Conservation (phyloP, 2,113 vertebrate genomes). For the Eulemur rufifrons region DNA sequence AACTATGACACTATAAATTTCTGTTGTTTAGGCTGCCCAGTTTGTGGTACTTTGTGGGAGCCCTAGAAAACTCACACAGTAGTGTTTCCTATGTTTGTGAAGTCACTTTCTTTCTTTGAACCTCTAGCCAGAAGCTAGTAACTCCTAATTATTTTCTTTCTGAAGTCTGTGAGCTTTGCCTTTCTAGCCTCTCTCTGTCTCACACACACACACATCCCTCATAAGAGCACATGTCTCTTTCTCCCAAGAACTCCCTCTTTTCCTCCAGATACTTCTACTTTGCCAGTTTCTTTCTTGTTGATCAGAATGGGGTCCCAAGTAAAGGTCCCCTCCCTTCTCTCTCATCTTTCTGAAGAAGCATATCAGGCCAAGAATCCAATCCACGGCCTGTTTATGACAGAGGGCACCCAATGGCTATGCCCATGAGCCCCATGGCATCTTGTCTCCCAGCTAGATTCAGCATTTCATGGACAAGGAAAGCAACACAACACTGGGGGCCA, state of each 20-base stretch:
- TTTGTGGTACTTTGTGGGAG: not conserved
- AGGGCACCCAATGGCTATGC: not conserved
- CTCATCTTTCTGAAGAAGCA: not conserved
- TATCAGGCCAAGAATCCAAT: not conserved
- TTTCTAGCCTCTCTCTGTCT: constrained; percentile 27
- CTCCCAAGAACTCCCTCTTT: constrained; percentile 57
- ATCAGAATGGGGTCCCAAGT: not conserved
- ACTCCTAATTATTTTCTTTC: not conserved
- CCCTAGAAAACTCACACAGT: not conserved
- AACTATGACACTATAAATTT: not conserved
- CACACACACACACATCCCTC: constrained; percentile 10
- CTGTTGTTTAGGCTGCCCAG: not conserved
- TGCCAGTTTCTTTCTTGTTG: not conserved
- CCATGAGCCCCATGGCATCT: not conserved
- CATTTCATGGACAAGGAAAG: not conserved
- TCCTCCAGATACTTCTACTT: constrained; percentile 76
- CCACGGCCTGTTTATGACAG: not conserved
- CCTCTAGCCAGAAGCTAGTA: not conserved
- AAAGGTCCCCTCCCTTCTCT: not conserved
- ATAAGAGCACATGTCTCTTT: constrained; percentile 75
- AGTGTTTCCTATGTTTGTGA: not conserved
- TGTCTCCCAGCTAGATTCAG: not conserved
- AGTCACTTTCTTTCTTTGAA: not conserved
- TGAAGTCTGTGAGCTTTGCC: not conserved
- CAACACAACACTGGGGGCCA: not conserved